Percentiles rank a stretch among this genome's conserved stretches.
Evolutionary conservation across 2,797 vertebrate genomes (phyloP).

Genomic region (Pangasius larnaudii): DNA sequence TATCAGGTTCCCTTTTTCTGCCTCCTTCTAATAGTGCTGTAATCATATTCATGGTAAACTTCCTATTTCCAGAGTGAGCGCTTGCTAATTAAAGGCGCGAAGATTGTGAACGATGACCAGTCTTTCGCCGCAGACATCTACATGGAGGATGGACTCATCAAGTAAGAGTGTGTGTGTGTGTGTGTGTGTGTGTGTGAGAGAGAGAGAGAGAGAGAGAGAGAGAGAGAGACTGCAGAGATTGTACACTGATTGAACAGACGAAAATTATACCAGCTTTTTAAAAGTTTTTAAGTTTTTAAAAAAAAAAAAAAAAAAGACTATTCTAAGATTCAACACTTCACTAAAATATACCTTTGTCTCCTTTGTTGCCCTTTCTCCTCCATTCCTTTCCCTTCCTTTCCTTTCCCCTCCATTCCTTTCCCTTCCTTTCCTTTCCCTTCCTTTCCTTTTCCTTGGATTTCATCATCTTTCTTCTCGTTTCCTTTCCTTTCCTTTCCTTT

Average conservation of each 20-base stretch:
- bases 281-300: not conserved
- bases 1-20: no score
- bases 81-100: slow-evolving; percentile 96
- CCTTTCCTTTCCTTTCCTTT: not conserved
- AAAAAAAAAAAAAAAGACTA: not conserved
- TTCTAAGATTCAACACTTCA: not conserved
- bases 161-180: slow-evolving; percentile 79
- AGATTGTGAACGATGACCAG: slow-evolving; percentile 99
- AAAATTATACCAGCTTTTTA: not conserved
- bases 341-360: not conserved
- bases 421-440: not conserved
- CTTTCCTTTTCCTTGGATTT: not conserved
- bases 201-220: not conserved
- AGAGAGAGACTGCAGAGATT: not conserved
- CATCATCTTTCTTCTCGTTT: no score
- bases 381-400: not conserved
- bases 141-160: slow-evolving; percentile 98
- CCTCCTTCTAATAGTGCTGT: not conserved
- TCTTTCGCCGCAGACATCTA: slow-evolving; percentile 98
- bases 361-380: not conserved
- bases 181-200: slow-evolving; percentile 16
- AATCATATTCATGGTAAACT: not conserved
- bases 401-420: no score
- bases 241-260: not conserved
- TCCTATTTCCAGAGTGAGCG: slow-evolving; percentile 87